Base-by-base conservation (phyloP, 2,113 vertebrate genomes). In the Macquaria australasica region DNA sequence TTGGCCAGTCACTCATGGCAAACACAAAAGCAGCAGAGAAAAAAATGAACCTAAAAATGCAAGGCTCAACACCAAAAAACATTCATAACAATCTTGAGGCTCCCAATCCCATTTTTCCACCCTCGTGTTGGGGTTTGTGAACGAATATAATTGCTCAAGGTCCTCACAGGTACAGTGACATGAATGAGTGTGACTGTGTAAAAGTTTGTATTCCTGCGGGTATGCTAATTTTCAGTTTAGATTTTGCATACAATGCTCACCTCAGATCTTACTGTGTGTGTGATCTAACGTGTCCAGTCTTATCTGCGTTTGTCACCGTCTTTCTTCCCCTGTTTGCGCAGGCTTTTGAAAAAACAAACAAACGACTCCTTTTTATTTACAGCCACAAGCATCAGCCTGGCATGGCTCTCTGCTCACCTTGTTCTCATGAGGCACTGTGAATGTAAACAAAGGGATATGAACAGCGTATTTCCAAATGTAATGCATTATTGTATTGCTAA, bases 341-440 rank as follows among this genome's bases (percentile, higher is more conserved):
- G 55, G 37, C 70, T 63, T 79, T 55, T 51, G 5, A 23, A 10
- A 48, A 48, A 75, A 75, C 68, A 79, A 67, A 41, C 58, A 77
- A 86, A 86, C 73, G 85, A 82, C 79, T 82, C 37, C 39, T 69
- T 86, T 89, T 70, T 72, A 76, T 89, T 74, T 63, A 39, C 84
- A 55, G 14, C 39, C 77, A 71, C 74, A 73, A 78, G 71, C 81
- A 71, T 86, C 82, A 67, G 48, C 39, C 28, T 69, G 68, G 41
- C 64, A 8, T 34, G 21, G 6, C 71, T 73, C 73, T 6, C 73
- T 6, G 41, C 60, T 76, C 50, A 10, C 70, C 62, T 82, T 71
- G 66, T 51, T 87, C 80, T 83, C 64, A 25, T 15, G 34, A 21
- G 76, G 34, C 62, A 21, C 43, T 23, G 6, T 71, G 63, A 77